Percentiles rank a stretch among this genome's conserved stretches.
Conservation (phyloP, 2,888 invertebrate species). For the Molanna angustata region DNA sequence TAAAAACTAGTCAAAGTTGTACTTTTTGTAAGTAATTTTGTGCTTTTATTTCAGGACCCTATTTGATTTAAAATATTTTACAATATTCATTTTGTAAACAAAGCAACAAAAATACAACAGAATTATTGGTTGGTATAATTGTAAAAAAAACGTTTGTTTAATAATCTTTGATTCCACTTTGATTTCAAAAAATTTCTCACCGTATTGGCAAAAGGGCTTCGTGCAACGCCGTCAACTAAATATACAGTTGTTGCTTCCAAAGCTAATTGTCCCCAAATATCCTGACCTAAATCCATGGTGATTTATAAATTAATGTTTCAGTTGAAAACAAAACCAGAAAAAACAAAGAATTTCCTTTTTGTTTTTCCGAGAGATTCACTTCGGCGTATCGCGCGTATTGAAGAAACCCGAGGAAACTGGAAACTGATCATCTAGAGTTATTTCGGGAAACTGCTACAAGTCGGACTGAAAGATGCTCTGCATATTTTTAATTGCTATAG, state of each 20-base stretch:
- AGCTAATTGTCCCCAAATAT: slow-evolving; percentile 88
- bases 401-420: slow-evolving; percentile 25
- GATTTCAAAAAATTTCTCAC: no score
- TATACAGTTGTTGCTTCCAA: slow-evolving; percentile 85
- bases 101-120: not conserved
- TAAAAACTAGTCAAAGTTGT: no score
- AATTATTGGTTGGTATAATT: not conserved
- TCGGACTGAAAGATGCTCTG: no score
- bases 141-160: no score
- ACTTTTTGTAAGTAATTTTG: no score
- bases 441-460: no score
- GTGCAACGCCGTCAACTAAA: slow-evolving; percentile 72
- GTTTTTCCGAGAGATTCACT: slow-evolving; percentile 5
- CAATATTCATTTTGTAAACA: no score
- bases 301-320: not conserved
- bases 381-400: slow-evolving; percentile 9
- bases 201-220: slow-evolving; percentile 82
- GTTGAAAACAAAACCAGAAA: not conserved
- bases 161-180: no score
- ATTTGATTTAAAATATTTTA: no score
- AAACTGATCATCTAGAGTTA: slow-evolving; percentile 26
- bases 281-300: slow-evolving; percentile 67
- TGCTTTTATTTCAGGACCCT: no score
- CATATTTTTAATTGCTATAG: no score
- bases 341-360: not conserved